These are phyloP conservation scores for Antigone vipio DNA, from an alignment of 2,113 vertebrate species.

Conservation along the genomic window DNA sequence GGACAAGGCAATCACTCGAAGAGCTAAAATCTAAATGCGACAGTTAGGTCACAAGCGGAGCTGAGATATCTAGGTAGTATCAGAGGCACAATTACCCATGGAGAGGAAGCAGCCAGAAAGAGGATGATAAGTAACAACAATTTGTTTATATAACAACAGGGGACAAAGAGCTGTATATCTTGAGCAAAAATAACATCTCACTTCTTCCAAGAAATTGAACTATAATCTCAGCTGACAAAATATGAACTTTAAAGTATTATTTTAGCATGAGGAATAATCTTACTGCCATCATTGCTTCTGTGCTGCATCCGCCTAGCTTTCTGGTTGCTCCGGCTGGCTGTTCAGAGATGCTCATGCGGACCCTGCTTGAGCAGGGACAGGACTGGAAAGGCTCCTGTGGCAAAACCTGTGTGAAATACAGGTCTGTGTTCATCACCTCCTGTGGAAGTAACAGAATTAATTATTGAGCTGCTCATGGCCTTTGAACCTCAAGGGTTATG, in stretches of 20 bases:
- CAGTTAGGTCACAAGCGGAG: neutral
- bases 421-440: neutral
- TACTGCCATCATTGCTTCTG: neutral
- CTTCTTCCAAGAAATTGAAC: neutral
- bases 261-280: neutral
- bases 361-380: neutral
- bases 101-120: neutral
- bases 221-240: slow-evolving; percentile 23
- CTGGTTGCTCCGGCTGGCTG: rapidly evolving
- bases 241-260: neutral
- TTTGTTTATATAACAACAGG: slow-evolving; percentile 6
- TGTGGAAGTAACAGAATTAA: slow-evolving; percentile 1
- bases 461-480: slow-evolving; percentile 37
- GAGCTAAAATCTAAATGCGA: neutral
- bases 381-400: neutral
- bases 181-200: neutral
- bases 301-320: rapidly evolving
- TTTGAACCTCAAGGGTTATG: slow-evolving; percentile 54
- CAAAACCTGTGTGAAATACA: neutral
- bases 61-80: neutral
- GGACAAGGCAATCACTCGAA: neutral
- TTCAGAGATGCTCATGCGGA: neutral
- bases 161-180: neutral
- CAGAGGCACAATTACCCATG: neutral
- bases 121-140: neutral